phyloP scores from a whole-genome alignment of 2,888 invertebrate species.

The Thelaira solivaga region DNA sequence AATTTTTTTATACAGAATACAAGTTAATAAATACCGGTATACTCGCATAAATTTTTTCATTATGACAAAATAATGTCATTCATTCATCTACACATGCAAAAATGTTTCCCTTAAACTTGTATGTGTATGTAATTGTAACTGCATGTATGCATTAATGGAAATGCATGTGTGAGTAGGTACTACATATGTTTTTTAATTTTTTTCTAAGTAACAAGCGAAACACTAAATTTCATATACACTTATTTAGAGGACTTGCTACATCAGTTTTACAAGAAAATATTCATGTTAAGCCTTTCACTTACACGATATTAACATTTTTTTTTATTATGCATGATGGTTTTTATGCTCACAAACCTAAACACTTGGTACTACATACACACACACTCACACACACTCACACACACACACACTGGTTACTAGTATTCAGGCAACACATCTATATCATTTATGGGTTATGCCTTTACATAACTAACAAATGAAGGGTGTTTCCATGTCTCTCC shows the following conservation, averaged over 20 bases:
- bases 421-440: not conserved
- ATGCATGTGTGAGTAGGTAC: too few species aligned
- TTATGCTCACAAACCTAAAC: too few species aligned
- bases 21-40: too few species aligned
- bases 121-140: not conserved
- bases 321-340: constrained; percentile 34
- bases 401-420: not conserved
- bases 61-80: not conserved
- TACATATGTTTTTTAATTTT: not conserved
- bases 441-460: constrained; percentile 21
- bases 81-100: not conserved
- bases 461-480: constrained; percentile 22
- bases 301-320: constrained; percentile 41
- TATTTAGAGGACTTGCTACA: constrained; percentile 42
- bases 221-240: constrained; percentile 21
- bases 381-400: not conserved
- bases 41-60: too few species aligned
- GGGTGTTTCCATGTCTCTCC: constrained; percentile 13
- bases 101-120: too few species aligned
- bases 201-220: constrained; percentile 8
- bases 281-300: constrained; percentile 45
- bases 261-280: constrained; percentile 46
- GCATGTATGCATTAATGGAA: not conserved
- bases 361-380: not conserved
- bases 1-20: too few species aligned